A percentile compares a stretch with the other conserved stretches of the same genome.
These are phyloP conservation scores for Drosophila fuyamai DNA, from an alignment of 1,140 invertebrate species.

Conservation along the genomic window DNA sequence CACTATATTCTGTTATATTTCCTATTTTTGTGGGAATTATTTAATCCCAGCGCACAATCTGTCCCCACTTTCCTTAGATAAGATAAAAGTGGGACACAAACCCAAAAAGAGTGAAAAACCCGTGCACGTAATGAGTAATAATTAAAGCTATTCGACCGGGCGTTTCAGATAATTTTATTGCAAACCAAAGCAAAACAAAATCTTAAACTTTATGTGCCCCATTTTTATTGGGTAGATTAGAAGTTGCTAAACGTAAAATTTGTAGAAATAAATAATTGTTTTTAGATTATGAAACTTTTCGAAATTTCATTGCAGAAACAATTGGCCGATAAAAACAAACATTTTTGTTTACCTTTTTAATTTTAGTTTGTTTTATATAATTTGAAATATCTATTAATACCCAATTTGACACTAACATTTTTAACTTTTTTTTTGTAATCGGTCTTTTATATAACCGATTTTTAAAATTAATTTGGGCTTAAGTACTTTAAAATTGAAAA, in stretches of 20 bases:
- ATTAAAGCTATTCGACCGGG: constrained; percentile 51
- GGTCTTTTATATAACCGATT: no score
- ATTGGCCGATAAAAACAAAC: no score
- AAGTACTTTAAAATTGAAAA: no score
- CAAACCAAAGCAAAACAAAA: constrained; percentile 49
- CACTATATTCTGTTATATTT: constrained; percentile 8
- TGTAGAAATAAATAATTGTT: neutral
- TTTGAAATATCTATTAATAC: no score
- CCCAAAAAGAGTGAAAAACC: constrained; percentile 25
- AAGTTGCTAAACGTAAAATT: neutral
- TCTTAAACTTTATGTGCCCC: constrained; percentile 37
- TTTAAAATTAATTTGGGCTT: no score
- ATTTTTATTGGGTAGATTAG: constrained; percentile 39
- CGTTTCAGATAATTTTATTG: constrained; percentile 51
- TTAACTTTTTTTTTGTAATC: no score
- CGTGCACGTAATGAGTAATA: constrained; percentile 64
- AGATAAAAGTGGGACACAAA: constrained; percentile 45
- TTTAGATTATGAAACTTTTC: neutral
- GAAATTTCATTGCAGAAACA: neutral
- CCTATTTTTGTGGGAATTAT: constrained; percentile 27
- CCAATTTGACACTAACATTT: no score
- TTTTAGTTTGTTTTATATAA: no score
- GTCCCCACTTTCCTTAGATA: constrained; percentile 44
- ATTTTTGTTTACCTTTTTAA: no score
- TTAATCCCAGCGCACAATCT: constrained; percentile 49